These are phyloP conservation scores for Megaceryle alcyon DNA, from an alignment of 2,797 vertebrate genomes.

Conservation along the genomic window DNA sequence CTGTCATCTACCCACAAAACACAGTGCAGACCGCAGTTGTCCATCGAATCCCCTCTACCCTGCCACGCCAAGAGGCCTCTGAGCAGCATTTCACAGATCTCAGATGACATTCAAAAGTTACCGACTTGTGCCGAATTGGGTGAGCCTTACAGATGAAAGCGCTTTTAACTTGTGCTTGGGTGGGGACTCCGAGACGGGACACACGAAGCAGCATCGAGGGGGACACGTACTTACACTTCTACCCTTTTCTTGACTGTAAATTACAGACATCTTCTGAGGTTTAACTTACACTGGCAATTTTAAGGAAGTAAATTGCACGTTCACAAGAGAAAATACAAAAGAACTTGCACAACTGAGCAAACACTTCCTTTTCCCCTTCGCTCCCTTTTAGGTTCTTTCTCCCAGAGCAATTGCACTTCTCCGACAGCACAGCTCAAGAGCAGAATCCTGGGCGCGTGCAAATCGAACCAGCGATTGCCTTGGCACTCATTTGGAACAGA, in stretches of 20 bases:
- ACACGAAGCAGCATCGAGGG: background rate
- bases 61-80: background rate
- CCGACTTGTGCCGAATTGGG: background rate
- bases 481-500: background rate
- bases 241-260: background rate
- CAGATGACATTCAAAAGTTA: background rate
- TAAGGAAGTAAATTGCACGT: background rate
- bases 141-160: background rate
- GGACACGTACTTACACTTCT: accelerated
- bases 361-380: background rate
- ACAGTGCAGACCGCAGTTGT: background rate
- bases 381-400: background rate
- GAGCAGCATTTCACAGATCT: background rate
- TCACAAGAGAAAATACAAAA: constrained; percentile 14
- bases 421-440: background rate
- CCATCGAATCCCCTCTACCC: background rate
- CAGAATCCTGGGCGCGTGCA: background rate
- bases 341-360: background rate
- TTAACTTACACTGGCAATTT: background rate
- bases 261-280: background rate
- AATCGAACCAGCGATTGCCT: background rate
- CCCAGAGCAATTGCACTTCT: background rate
- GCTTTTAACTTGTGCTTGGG: background rate
- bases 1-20: background rate
- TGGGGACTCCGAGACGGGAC: background rate